A percentile compares a stretch with the other conserved stretches of the same genome.
Conservation (phyloP, 2,113 vertebrate species). For the Gymnarchus niloticus region DNA sequence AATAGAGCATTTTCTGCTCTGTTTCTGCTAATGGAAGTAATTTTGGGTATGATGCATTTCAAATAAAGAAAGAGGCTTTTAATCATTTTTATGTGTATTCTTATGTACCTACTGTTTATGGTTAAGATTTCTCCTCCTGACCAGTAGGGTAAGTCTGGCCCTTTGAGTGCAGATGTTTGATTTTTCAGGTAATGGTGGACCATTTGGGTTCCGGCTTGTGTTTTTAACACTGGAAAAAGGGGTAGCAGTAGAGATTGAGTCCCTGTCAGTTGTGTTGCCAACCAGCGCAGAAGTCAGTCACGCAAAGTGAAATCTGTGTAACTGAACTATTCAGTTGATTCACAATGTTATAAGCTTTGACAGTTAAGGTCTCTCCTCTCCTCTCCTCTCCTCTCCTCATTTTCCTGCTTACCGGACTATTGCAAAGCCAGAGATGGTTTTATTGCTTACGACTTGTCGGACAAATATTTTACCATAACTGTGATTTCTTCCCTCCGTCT, state of each 20-base stretch:
- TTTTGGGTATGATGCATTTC: not conserved
- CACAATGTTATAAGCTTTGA: no score
- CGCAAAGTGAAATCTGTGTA: not conserved
- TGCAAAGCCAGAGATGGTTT: no score
- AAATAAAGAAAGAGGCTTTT: not conserved
- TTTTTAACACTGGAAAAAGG: not conserved
- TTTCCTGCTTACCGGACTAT: no score
- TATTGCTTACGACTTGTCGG: not conserved
- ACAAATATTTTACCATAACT: not conserved
- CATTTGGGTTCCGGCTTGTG: not conserved
- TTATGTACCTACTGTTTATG: not conserved
- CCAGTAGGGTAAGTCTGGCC: not conserved
- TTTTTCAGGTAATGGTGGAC: not conserved
- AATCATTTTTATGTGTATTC: not conserved
- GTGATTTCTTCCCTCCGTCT: not conserved
- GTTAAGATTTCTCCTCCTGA: not conserved
- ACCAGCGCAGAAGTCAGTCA: not conserved
- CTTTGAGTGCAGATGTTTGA: not conserved
- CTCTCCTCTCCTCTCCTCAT: no score
- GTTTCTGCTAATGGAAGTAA: not conserved
- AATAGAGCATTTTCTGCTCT: not conserved
- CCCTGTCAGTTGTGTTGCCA: not conserved
- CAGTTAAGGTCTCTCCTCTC: no score
- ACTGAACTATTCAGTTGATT: not conserved
- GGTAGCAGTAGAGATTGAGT: not conserved